Conservation (phyloP, 2,888 invertebrate genomes). For the Euclidia mi region DNA sequence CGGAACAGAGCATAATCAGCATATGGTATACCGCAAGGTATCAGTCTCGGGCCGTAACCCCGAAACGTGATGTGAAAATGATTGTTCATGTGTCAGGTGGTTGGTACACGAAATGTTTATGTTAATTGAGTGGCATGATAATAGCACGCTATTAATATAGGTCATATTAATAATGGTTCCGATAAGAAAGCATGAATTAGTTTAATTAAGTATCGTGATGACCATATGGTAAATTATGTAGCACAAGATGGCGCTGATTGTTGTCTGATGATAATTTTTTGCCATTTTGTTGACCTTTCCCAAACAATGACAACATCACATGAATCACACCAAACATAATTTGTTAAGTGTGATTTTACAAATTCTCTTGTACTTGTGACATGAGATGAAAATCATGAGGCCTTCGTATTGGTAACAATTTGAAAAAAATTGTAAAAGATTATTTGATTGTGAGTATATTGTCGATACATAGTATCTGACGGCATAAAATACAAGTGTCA, state of each 20-base stretch:
- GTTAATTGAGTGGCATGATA: conserved; percentile 17
- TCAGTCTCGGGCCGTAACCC: conserved; percentile 9
- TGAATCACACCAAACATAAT: no score
- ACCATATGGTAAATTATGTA: not conserved
- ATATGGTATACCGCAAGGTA: conserved; percentile 9
- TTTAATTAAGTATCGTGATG: conserved; percentile 8
- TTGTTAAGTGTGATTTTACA: no score
- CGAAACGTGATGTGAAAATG: conserved; percentile 39
- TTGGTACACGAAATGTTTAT: conserved; percentile 22
- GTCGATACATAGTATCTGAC: no score
- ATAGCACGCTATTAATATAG: conserved; percentile 8
- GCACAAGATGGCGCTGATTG: not conserved
- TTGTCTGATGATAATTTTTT: no score
- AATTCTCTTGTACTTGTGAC: no score
- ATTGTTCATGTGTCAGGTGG: conserved; percentile 27
- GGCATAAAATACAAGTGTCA: no score
- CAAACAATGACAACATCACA: no score
- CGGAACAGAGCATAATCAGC: not conserved
- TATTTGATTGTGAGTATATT: no score
- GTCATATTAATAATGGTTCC: not conserved
- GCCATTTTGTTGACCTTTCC: no score
- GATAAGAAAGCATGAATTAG: conserved; percentile 1
- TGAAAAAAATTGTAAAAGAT: no score
- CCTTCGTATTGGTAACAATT: no score
- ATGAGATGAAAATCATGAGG: no score